Conservation (phyloP, 2,797 vertebrate genomes). For the Netta rufina region DNA sequence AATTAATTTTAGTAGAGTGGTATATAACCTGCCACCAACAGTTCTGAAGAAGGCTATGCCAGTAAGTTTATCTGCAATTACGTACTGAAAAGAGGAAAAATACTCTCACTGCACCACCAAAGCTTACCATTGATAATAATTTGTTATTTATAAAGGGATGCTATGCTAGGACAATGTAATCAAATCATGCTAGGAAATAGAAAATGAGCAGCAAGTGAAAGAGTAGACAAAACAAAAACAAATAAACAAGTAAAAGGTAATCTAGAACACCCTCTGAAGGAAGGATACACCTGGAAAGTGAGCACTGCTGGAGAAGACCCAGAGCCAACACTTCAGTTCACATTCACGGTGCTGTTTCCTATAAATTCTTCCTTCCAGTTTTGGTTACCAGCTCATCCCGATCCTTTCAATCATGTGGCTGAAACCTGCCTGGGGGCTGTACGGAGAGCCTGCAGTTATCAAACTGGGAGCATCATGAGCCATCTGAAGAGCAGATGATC, state of each 20-base stretch:
- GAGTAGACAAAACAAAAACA: not conserved
- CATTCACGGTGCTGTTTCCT: not conserved
- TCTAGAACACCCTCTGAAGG: not conserved
- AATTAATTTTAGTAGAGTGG: not conserved
- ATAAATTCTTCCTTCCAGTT: not conserved
- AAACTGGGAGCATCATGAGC: not conserved
- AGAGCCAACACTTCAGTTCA: not conserved
- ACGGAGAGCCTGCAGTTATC: constrained; percentile 1
- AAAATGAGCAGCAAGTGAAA: not conserved
- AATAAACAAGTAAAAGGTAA: too few species aligned
- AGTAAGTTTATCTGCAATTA: not conserved
- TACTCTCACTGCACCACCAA: not conserved
- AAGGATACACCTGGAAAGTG: not conserved
- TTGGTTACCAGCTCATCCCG: not conserved
- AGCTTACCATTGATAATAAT: not conserved
- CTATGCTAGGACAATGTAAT: not conserved
- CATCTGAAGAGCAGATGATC: not conserved
- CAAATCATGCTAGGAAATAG: not conserved
- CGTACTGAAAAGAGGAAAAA: not conserved
- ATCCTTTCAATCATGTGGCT: too few species aligned
- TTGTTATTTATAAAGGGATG: not conserved
- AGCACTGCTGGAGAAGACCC: not conserved
- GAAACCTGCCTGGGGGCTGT: too few species aligned
- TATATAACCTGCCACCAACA: not conserved
- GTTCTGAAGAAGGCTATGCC: not conserved